These are phyloP conservation scores for Anaspis maculata DNA, from an alignment of 2,888 invertebrate species.

Conservation along the genomic window DNA sequence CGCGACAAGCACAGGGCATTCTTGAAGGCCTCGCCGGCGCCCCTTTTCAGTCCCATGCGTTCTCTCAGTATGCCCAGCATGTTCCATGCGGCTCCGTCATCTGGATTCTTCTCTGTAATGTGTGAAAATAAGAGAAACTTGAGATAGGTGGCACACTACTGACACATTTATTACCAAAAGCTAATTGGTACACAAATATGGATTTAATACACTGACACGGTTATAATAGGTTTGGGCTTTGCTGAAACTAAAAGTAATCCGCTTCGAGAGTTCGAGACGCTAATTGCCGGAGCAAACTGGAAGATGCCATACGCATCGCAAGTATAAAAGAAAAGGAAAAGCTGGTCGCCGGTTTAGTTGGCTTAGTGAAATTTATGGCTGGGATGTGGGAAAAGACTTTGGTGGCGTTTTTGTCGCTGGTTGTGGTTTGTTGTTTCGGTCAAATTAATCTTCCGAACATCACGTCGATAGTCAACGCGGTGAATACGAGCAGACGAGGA, in stretches of 20 bases:
- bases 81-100: constrained; percentile 61
- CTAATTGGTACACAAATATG: constrained; percentile 11
- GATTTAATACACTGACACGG: constrained; percentile 8
- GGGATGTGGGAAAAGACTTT: neutral
- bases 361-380: neutral
- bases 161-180: constrained; percentile 9
- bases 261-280: too few species aligned
- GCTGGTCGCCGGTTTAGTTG: too few species aligned
- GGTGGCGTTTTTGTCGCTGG: too few species aligned
- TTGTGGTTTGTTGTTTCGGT: too few species aligned
- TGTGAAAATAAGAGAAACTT: constrained; percentile 18
- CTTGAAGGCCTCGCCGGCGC: constrained; percentile 56
- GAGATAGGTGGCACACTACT: constrained; percentile 1
- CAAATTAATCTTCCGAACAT: too few species aligned
- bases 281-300: neutral
- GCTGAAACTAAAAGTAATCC: neutral
- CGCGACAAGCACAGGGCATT: constrained; percentile 50
- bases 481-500: too few species aligned
- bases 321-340: too few species aligned
- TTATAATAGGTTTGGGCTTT: too few species aligned
- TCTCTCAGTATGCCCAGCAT: constrained; percentile 67
- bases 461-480: too few species aligned
- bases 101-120: constrained; percentile 47
- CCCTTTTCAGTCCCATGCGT: constrained; percentile 46
- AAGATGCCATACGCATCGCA: too few species aligned